A percentile compares a stretch with the other conserved stretches of the same genome.
phyloP scores from a whole-genome alignment of 2,888 invertebrate species.

The Zaprionus obscuricornis region DNA sequence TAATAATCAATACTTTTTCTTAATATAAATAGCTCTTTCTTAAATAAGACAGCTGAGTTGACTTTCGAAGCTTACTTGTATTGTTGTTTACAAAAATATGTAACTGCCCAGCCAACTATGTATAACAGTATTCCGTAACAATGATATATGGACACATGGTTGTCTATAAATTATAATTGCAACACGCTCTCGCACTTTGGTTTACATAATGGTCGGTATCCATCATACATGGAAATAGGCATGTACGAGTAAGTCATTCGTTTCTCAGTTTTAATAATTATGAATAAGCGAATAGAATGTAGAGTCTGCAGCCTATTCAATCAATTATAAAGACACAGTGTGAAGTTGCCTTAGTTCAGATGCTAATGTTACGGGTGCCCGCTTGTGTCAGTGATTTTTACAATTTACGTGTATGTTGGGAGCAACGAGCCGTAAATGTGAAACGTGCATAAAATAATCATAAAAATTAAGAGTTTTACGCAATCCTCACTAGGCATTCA shows the following conservation, averaged over 20 bases:
- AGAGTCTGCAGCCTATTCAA: conserved; percentile 31
- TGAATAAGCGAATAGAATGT: conserved; percentile 48
- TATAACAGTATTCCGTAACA: conserved; percentile 6
- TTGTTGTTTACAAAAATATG: too few species aligned
- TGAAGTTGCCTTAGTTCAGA: conserved; percentile 22
- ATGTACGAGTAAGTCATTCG: conserved; percentile 17
- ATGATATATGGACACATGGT: conserved; percentile 23
- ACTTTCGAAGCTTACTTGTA: too few species aligned
- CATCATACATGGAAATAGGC: too few species aligned
- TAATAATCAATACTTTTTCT: too few species aligned
- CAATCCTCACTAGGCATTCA: conserved; percentile 51
- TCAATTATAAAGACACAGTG: conserved; percentile 46
- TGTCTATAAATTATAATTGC: conserved; percentile 30
- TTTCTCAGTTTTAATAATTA: conserved; percentile 16
- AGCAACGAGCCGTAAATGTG: conserved; percentile 61
- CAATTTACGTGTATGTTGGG: conserved; percentile 35
- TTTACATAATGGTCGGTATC: conserved; percentile 33
- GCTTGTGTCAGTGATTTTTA: conserved; percentile 27
- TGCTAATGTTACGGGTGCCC: conserved; percentile 27
- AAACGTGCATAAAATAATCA: conserved; percentile 72
- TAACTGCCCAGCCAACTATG: background rate
- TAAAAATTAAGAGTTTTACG: conserved; percentile 67
- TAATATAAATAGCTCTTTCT: too few species aligned
- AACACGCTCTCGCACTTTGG: conserved; percentile 14
- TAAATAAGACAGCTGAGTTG: too few species aligned